Evolutionary conservation across 2,888 invertebrate genomes (phyloP), one percentile per base, ranked within the genome.

Genomic region (Acanthopleura granulata): DNA sequence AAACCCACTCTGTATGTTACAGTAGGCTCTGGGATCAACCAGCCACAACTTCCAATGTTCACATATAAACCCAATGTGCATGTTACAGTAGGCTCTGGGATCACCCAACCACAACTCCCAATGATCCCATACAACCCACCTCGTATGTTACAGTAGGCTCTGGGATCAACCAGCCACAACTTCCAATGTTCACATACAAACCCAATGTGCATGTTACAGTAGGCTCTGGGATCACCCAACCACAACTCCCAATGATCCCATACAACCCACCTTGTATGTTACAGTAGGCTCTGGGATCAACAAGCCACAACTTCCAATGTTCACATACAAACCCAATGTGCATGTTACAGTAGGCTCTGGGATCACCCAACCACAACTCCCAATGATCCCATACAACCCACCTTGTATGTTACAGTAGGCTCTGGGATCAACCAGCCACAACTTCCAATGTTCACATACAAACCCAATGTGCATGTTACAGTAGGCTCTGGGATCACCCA

Each of bases 361-460:
- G 4, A 40, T 6, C 40, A 40, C 40, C 40, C 9, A 9, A 6
- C 40, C 9, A 40, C 40, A 40, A 9, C 50, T 72, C 12, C 49
- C 1, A 49, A 1, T 66, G 40, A 15, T 40, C 51, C 9, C 18
- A 29, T n/a, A 69, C 18, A n/a, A 27, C 71, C 40, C 40, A 40
- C 9, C 9, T 3, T 40, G 40, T 9, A 40, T 40, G 3, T 40
- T 40, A 40, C 40, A 3, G 9, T 40, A 40, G 3, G 40, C 40
- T 40, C 40, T 40, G 40, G 40, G 40, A 40, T 6, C 9, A 9
- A 3, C 40, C 40, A 40, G 3, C 40, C 40, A 40, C 40, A 97
- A 81, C 95, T 94, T 75, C 94, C 94, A 83, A 93, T 93, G 88
- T 95, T 95, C 27, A 95, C 90, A 88, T 96, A 69, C 18, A 16